Base-by-base conservation (phyloP, 30 jellyfish, hydroid and myxozoan species). In the Hydractinia symbiolongicarpus region DNA sequence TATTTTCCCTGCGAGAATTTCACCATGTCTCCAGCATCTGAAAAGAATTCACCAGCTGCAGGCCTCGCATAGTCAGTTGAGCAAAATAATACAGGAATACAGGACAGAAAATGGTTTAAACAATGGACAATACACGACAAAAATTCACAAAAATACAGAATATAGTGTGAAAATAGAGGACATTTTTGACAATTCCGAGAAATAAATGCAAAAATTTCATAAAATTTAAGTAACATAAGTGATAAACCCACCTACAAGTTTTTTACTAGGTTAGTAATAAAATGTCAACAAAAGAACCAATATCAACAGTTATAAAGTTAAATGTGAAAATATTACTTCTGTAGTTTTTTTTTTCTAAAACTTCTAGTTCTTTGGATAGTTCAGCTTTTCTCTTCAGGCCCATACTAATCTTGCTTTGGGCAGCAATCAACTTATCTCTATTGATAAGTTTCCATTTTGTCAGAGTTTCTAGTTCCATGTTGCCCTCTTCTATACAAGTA, bases 271-370 rank as follows among this genome's bases (percentile, higher is more conserved):
- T 58, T 58, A 58, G 3, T 58, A 58, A 58, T 58, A 58, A 58
- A 13, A 58, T 11, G 19, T 16, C 19, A 13, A 58, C 15, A 11
- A 11, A 58, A 11, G 19, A 58, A 16, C 69, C 15, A 58, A 0
- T 11, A 58, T 11, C 69, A 58, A 58, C 15, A 16, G 69, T 11
- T 58, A 11, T 58, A 58, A 58, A 11, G 69, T 58, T 58, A 11
- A 13, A 58, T n/a, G n/a, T n/a, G n/a, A n/a, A n/a, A n/a, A n/a
- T n/a, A n/a, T n/a, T n/a, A n/a, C n/a, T n/a, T n/a, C n/a, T n/a
- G n/a, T n/a, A n/a, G n/a, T n/a, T 58, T 1, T 58, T 1, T 0
- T 0, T 0, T 0, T 58, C 1, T 16, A 0, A 16, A 0, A 0
- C 3, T 1, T 16, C 3, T 58, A 58, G 19, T 58, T 58, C 69